Percentiles rank a stretch among this genome's conserved stretches.
Conservation (phyloP, 2,888 invertebrate species). For the Resseliella maxima region DNA sequence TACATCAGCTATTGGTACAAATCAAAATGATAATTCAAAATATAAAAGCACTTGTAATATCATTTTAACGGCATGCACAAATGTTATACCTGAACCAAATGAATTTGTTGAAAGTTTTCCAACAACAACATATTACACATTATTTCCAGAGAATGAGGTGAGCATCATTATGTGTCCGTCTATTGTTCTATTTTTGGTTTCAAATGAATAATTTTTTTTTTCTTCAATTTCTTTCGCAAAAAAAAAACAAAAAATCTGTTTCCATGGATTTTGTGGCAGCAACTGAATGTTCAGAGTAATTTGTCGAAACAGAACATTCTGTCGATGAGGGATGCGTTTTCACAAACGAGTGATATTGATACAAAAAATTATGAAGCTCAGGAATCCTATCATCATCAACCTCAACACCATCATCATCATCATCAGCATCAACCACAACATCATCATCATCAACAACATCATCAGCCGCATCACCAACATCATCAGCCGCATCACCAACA, state of each 20-base stretch:
- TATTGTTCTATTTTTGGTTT: too few species aligned
- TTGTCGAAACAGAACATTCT: conserved; percentile 59
- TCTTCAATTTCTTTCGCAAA: not conserved
- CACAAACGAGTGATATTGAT: conserved; percentile 66
- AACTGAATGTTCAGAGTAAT: not conserved
- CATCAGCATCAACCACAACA: too few species aligned
- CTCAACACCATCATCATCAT: too few species aligned
- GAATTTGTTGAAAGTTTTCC: conserved; percentile 61
- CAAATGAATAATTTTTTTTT: not conserved
- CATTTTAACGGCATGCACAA: conserved; percentile 69
- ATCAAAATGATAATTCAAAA: conserved; percentile 63
- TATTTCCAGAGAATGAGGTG: conserved; percentile 62
- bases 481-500: too few species aligned
- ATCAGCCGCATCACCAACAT: too few species aligned
- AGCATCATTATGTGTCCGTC: not conserved
- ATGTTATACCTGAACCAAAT: conserved; percentile 45
- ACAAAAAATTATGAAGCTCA: conserved; percentile 58
- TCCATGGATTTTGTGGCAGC: not conserved
- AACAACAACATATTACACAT: conserved; percentile 59
- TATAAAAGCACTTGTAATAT: conserved; percentile 79
- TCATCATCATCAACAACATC: too few species aligned
- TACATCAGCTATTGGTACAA: conserved; percentile 66
- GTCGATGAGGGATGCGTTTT: conserved; percentile 65
- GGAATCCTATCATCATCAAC: too few species aligned
- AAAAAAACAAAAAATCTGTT: not conserved